phyloP scores from a whole-genome alignment of 2,113 vertebrate species.

The Colistium nudipinnis region DNA sequence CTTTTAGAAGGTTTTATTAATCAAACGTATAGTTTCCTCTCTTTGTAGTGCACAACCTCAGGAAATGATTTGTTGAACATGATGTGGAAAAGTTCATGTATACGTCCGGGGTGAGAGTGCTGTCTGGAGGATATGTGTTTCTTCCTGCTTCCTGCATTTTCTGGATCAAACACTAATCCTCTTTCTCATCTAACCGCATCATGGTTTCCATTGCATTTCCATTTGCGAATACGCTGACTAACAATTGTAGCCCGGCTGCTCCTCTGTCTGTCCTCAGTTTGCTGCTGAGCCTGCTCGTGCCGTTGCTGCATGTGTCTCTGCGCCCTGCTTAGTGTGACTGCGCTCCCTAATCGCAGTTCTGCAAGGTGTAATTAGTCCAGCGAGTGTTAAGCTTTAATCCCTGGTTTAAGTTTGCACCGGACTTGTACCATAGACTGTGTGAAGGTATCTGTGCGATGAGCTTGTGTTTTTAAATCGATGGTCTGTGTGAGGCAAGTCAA shows the following conservation, averaged over 20 bases:
- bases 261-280: constrained; percentile 11
- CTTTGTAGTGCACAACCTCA: background rate
- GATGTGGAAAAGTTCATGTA: background rate
- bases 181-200: constrained; percentile 46
- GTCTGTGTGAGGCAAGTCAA: background rate
- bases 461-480: background rate
- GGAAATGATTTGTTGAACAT: background rate
- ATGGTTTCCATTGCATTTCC: constrained; percentile 58
- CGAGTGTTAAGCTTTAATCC: constrained; percentile 64
- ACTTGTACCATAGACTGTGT: constrained; percentile 13
- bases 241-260: constrained; percentile 11
- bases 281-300: constrained; percentile 18
- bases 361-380: constrained; percentile 66
- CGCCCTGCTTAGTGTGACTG: constrained; percentile 45
- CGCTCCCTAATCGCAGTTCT: constrained; percentile 68
- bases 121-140: constrained; percentile 13
- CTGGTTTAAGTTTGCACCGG: constrained; percentile 40
- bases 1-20: background rate
- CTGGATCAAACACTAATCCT: constrained; percentile 54
- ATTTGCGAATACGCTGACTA: constrained; percentile 30
- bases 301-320: constrained; percentile 10
- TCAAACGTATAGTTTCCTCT: background rate
- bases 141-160: constrained; percentile 44
- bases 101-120: background rate
- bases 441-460: background rate